Percentiles rank a stretch among this genome's conserved stretches.
Evolutionary conservation across 2,888 invertebrate species (phyloP).

Genomic region (Xestoiulus laeticollis): DNA sequence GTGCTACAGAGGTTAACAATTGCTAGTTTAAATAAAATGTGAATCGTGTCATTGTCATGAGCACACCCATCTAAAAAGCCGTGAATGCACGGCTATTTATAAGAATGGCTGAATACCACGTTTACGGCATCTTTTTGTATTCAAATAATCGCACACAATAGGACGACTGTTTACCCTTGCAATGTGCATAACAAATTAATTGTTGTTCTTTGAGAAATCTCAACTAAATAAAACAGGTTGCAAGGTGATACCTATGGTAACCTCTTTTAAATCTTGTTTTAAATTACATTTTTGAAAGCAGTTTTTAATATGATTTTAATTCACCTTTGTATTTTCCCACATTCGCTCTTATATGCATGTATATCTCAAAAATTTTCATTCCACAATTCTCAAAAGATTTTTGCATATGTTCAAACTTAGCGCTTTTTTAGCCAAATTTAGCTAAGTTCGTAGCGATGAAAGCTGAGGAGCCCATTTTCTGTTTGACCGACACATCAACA

Average conservation of each 20-base stretch:
- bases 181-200: slow-evolving; percentile 22
- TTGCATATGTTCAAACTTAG: too few relatives aligned
- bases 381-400: too few relatives aligned
- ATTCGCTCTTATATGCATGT: too few relatives aligned
- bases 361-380: too few relatives aligned
- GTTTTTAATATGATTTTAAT: too few relatives aligned
- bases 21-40: background rate
- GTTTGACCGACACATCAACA: too few relatives aligned
- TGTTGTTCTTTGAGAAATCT: background rate
- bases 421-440: too few relatives aligned
- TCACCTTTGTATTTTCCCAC: too few relatives aligned
- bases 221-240: background rate
- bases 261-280: too few relatives aligned
- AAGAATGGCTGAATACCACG: background rate
- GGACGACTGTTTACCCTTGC: slow-evolving; percentile 8
- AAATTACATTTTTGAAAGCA: too few relatives aligned
- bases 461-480: too few relatives aligned
- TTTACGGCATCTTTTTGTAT: slow-evolving; percentile 12
- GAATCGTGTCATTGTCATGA: slow-evolving; percentile 5
- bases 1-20: slow-evolving; percentile 20
- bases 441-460: too few relatives aligned
- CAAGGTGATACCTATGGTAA: slow-evolving; percentile 6
- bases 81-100: slow-evolving; percentile 10
- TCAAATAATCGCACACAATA: background rate
- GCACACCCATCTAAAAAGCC: background rate